Base-by-base conservation (phyloP, 2,888 invertebrate species). In the Zaprionus obscuricornis region DNA sequence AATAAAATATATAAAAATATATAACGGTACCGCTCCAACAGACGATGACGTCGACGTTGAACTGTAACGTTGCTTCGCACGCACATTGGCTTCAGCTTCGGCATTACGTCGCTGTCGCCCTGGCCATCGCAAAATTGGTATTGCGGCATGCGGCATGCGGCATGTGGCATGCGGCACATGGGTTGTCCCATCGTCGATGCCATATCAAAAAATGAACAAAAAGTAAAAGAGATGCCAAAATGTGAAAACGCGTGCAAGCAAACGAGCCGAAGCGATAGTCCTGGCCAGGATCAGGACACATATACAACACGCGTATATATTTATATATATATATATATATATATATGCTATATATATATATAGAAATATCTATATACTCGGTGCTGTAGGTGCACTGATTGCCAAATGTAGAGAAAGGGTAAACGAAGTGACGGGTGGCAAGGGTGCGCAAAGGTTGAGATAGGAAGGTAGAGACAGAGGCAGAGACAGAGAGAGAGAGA, bases 1-100 rank as follows among this genome's bases (percentile, higher is more conserved):
- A 86, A 86, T 86, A 86, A 86, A 86, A 87, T 86, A 71, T 73
- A 86, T 85, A 85, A 82, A 82, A 82, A 81, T 81, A 84, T 82
- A 84, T 84, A 78, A 68, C 83, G 83, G 74, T 78, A 74, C 81
- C 78, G 78, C 79, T 78, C 78, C 58, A 74, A 82, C 77, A 50
- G 81, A 54, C 66, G 62, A 17, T 49, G 34, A 14, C 31, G 43
- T 29, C 36, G 22, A 24, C 36, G 42, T 14, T 34, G n/a, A n/a
- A n/a, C n/a, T n/a, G n/a, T n/a, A n/a, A n/a, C n/a, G n/a, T n/a
- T n/a, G n/a, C n/a, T n/a, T n/a, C n/a, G 50, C 60, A 66, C 73
- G 68, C 70, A 68, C 68, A 65, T 55, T 65, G 29, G 29, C 43
- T 42, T 14, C 42, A 22, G 26, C 10, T 22, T n/a, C 39, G 22